Conservation (phyloP, 2,113 vertebrate genomes). For the Cinclus mexicanus region DNA sequence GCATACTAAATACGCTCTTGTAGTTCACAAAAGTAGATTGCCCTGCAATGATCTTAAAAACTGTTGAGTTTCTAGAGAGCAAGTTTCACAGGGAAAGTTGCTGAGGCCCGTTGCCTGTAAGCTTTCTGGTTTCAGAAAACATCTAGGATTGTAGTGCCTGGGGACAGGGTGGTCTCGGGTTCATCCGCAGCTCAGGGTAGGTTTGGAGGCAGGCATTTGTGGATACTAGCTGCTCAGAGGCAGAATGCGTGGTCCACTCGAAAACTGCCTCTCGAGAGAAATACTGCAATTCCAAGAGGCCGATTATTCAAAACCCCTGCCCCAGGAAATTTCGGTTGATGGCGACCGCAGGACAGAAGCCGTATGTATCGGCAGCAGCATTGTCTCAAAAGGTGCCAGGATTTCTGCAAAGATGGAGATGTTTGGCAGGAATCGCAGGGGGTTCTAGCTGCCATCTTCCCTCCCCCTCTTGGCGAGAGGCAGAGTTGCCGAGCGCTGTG, state of each 20-base stretch:
- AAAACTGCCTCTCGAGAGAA: background rate
- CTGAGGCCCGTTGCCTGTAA: background rate
- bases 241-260: fast-evolving
- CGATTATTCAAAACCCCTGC: background rate
- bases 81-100: background rate
- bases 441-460: background rate
- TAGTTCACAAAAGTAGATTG: background rate
- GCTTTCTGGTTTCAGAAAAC: fast-evolving
- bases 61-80: background rate
- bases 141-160: fast-evolving
- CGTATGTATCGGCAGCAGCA: fast-evolving
- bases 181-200: fast-evolving
- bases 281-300: background rate
- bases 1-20: background rate
- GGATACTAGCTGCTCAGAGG: background rate
- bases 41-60: background rate
- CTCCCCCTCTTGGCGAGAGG: fast-evolving
- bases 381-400: background rate
- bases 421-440: background rate
- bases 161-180: background rate
- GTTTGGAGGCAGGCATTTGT: background rate
- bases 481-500: fast-evolving
- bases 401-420: background rate
- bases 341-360: background rate
- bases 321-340: fast-evolving